These are phyloP conservation scores for Cylindroiulus punctatus DNA, from an alignment of 2,888 invertebrate species.

Conservation along the genomic window DNA sequence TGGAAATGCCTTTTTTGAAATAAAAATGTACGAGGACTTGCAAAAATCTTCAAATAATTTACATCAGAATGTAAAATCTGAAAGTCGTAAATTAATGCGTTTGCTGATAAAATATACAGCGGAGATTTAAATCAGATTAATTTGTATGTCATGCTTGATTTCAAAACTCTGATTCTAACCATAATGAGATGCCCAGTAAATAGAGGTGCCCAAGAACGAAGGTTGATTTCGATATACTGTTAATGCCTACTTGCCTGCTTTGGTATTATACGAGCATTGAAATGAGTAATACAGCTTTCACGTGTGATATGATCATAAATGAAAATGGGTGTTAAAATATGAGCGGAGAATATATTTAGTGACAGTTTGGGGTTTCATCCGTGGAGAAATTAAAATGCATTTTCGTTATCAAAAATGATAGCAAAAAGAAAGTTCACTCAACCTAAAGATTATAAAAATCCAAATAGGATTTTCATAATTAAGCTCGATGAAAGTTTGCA, in stretches of 20 bases:
- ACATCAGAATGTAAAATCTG: no score
- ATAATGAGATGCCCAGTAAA: not conserved
- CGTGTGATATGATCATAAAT: constrained; percentile 31
- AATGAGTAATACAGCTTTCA: constrained; percentile 39
- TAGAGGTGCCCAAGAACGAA: not conserved
- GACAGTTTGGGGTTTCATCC: constrained; percentile 47
- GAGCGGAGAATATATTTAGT: constrained; percentile 44
- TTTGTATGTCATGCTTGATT: no score
- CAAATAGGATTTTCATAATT: constrained; percentile 47
- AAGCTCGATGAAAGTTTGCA: constrained; percentile 16
- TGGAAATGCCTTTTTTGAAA: no score
- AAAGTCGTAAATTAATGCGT: no score
- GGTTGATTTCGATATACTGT: not conserved
- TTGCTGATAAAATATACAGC: no score
- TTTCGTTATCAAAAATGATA: constrained; percentile 40
- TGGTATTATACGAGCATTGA: constrained; percentile 10
- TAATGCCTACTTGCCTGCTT: not conserved
- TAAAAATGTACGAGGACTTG: no score
- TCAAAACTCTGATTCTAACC: not conserved
- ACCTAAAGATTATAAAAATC: constrained; percentile 43
- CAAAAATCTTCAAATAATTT: no score
- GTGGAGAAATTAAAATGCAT: constrained; percentile 38
- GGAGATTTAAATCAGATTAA: no score
- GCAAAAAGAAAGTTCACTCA: constrained; percentile 44
- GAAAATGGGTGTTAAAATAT: constrained; percentile 47